These are phyloP conservation scores for Anthopleura xanthogrammica DNA, from an alignment of 92 coral and sea anemone species.

Conservation along the genomic window DNA sequence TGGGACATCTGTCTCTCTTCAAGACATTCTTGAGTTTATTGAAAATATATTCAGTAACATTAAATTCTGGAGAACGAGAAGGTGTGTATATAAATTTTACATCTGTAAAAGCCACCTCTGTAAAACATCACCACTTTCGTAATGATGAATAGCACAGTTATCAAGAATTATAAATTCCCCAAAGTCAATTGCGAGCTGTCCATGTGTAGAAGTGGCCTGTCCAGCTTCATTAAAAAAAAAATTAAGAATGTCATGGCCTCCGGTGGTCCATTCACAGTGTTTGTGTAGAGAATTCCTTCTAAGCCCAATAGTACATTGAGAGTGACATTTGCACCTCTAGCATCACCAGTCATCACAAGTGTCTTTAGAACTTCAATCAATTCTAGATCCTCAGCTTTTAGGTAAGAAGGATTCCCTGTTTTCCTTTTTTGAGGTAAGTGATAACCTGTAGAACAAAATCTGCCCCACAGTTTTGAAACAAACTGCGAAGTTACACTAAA, in stretches of 20 bases:
- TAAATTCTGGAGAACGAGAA: constrained; percentile 35
- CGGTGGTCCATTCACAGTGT: constrained; percentile 29
- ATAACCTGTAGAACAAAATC: constrained; percentile 36
- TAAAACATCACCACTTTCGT: constrained; percentile 10
- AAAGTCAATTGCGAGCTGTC: too few relatives aligned
- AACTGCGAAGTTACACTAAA: constrained; percentile 34
- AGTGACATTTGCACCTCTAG: constrained; percentile 26
- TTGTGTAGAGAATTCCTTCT: constrained; percentile 25
- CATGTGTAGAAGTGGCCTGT: too few relatives aligned
- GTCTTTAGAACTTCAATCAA: constrained; percentile 1
- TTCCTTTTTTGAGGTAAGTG: constrained; percentile 16
- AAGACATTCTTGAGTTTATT: constrained; percentile 32
- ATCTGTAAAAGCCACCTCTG: constrained; percentile 39
- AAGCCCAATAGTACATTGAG: constrained; percentile 32
- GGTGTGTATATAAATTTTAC: constrained; percentile 28
- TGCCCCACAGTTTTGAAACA: constrained; percentile 44
- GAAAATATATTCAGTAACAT: constrained; percentile 40
- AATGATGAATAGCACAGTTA: too few relatives aligned
- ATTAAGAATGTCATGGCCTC: constrained; percentile 21
- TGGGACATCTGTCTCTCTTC: constrained; percentile 24
- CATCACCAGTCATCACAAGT: constrained; percentile 15
- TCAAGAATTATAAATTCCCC: too few relatives aligned
- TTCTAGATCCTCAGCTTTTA: not conserved
- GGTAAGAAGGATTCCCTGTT: constrained; percentile 29
- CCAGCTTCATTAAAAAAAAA: constrained; percentile 41